These are phyloP conservation scores for Esperia sulphurella DNA, from an alignment of 2,888 invertebrate genomes.

Conservation along the genomic window DNA sequence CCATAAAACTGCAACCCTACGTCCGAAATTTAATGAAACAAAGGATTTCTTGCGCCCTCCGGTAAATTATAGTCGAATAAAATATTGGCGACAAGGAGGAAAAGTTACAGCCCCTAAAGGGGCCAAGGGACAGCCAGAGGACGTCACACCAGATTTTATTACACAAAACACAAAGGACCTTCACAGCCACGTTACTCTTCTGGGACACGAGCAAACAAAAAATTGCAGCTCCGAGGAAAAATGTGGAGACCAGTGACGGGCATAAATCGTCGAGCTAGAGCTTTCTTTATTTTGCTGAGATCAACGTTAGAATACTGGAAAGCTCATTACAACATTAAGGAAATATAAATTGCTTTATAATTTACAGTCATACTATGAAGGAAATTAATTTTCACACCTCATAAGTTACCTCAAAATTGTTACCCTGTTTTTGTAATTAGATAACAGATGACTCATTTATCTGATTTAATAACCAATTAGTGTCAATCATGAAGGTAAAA, in stretches of 20 bases:
- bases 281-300: neutral
- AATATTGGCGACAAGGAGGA: slow-evolving; percentile 62
- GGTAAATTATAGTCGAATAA: slow-evolving; percentile 64
- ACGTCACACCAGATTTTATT: slow-evolving; percentile 66
- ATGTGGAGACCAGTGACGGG: slow-evolving; percentile 17
- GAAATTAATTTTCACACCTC: too few species aligned
- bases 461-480: too few species aligned
- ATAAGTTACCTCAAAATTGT: too few species aligned
- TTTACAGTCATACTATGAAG: too few species aligned
- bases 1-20: slow-evolving; percentile 35
- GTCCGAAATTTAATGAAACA: slow-evolving; percentile 56
- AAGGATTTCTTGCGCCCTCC: slow-evolving; percentile 41
- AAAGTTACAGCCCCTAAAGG: slow-evolving; percentile 66
- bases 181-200: slow-evolving; percentile 43
- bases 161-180: slow-evolving; percentile 52
- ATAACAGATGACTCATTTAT: too few species aligned
- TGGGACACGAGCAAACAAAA: slow-evolving; percentile 39
- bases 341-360: too few species aligned
- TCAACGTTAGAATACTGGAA: neutral
- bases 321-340: too few species aligned
- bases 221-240: slow-evolving; percentile 36
- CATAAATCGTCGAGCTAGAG: slow-evolving; percentile 1
- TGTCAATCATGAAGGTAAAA: too few species aligned
- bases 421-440: too few species aligned
- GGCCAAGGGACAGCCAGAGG: slow-evolving; percentile 41